Percentiles rank a stretch among this genome's conserved stretches.
Evolutionary conservation across 2,888 invertebrate species (phyloP).

Genomic region (Spodoptera exigua): DNA sequence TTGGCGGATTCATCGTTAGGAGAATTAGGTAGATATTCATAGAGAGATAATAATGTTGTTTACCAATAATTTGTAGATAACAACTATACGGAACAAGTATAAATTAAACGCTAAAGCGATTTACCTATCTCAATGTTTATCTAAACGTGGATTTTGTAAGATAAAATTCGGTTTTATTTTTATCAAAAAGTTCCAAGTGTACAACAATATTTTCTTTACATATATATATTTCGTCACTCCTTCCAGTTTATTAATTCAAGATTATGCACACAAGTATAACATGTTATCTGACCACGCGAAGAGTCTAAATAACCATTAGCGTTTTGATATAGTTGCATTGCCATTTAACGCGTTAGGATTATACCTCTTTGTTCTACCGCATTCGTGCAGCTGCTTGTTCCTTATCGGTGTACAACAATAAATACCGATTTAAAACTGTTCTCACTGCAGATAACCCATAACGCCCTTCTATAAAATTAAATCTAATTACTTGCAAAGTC

Average conservation of each 20-base stretch:
- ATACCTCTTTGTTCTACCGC: conserved; percentile 83
- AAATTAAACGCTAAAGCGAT: conserved; percentile 38
- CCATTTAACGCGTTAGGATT: conserved; percentile 76
- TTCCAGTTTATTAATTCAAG: conserved; percentile 75
- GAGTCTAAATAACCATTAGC: conserved; percentile 66
- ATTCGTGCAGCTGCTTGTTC: conserved; percentile 80
- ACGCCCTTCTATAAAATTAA: conserved; percentile 60
- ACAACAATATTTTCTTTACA: conserved; percentile 22
- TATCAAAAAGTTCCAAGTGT: conserved; percentile 8
- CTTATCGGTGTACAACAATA: conserved; percentile 83
- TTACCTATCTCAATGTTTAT: conserved; percentile 40
- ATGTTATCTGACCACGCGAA: conserved; percentile 69
- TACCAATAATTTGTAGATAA: conserved; percentile 34
- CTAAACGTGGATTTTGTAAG: conserved; percentile 32
- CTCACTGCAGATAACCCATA: conserved; percentile 77
- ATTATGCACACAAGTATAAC: conserved; percentile 76
- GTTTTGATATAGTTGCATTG: conserved; percentile 71
- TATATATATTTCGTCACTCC: conserved; percentile 69
- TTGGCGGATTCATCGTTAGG: conserved; percentile 7
- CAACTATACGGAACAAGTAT: conserved; percentile 12
- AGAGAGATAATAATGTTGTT: conserved; percentile 19
- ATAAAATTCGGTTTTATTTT: neutral
- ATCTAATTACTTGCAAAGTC: conserved; percentile 34
- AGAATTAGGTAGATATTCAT: conserved; percentile 1
- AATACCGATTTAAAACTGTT: conserved; percentile 82